Base-by-base conservation (phyloP, 1,140 invertebrate species). In the Pogonomyrmex barbatus region DNA sequence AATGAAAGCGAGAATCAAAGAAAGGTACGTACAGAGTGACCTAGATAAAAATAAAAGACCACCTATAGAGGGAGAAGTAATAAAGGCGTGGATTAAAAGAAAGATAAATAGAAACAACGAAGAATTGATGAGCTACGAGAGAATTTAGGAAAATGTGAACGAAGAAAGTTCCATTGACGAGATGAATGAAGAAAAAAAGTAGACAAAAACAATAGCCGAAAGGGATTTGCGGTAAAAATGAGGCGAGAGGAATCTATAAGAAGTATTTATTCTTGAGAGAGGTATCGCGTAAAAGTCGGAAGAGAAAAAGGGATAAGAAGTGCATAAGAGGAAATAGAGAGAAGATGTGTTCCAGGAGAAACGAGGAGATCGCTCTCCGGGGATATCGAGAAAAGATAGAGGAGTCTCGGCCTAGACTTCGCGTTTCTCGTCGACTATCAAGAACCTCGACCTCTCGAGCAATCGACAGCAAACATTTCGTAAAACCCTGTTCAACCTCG, bases 391-490 rank as follows among this genome's bases (percentile, higher is more conserved):
- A 47, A 62, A 60, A 63, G 60, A 68, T 75, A 63, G 75, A 33
- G 10, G 58, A 17, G 52, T 9, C n/a, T 62, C 14, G 45, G 63
- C 71, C 56, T 78, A 73, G 77, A 81, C 68, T 60, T 12, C 63
- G 73, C 83, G 65, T 30, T 87, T 62, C 47, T 3, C 52, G 87
- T 62, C 78, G 58, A 71, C 70, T 47, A 54, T 70, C 62, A 30
- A 68, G 83, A 30, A 63, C 71, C 58, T 84, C 45, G 45, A 81
- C 73, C n/a, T 76, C 56, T n/a, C 56, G 83, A 60, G 67, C 71
- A 89, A 88, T 89, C 83, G 87, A 78, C 70, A 82, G 78, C 88
- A 88, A 88, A 81, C 76, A 88, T 86, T 45, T 71, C 87, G 83
- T 85, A 83, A 81, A 89, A 88, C 50, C 83, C 63, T 14, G 50